These are phyloP conservation scores for Schlechtendalia chinensis DNA, from an alignment of 1,140 invertebrate genomes.

Conservation along the genomic window DNA sequence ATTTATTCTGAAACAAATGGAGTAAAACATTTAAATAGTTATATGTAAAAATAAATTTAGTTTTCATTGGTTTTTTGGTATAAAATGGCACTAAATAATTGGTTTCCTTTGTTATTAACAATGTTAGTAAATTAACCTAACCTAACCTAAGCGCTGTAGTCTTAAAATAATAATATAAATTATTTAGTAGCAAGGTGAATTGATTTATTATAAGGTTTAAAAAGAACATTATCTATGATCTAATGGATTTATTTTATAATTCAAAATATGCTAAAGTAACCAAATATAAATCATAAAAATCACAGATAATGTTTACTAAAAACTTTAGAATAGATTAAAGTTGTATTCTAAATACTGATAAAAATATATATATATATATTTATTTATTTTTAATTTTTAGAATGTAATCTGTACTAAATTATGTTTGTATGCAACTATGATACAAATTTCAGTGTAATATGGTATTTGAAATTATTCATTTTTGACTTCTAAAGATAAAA, in stretches of 20 bases:
- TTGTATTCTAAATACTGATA: not conserved
- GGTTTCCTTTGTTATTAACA: too few relatives aligned
- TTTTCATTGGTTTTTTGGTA: too few relatives aligned
- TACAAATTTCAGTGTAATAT: not conserved
- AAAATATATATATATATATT: not conserved
- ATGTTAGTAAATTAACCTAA: too few relatives aligned
- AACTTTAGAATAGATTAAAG: not conserved
- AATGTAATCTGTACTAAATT: not conserved
- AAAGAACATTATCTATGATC: not conserved
- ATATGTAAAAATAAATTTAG: too few relatives aligned
- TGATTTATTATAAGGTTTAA: not conserved
- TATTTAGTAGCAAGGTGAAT: not conserved
- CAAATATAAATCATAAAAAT: not conserved
- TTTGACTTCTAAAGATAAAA: not conserved
- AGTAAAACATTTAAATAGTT: too few relatives aligned
- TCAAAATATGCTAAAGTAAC: not conserved
- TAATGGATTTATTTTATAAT: not conserved
- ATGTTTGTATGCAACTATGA: not conserved
- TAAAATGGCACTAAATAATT: too few relatives aligned
- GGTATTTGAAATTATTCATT: not conserved
- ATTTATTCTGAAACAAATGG: too few relatives aligned
- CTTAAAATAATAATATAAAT: not conserved
- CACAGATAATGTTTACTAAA: not conserved
- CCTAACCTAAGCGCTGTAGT: not conserved
- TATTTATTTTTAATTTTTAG: not conserved